phyloP scores from a whole-genome alignment of 2,888 invertebrate genomes.

The Drosophila dives region DNA sequence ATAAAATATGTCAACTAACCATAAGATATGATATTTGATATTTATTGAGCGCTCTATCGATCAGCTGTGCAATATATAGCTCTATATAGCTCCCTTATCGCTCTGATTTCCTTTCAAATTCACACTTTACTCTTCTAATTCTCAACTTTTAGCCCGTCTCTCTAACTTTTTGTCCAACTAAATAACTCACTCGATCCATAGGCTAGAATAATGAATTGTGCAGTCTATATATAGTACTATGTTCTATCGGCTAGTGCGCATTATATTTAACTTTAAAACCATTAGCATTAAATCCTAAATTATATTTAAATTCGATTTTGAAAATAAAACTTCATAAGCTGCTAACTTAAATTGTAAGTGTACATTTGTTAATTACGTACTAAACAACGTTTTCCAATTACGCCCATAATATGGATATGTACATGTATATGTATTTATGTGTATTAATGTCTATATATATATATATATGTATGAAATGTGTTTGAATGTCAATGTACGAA shows the following conservation, averaged over 20 bases:
- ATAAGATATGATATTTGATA: conserved; percentile 18
- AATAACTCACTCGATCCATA: conserved; percentile 46
- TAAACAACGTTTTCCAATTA: conserved; percentile 57
- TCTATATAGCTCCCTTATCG: not conserved
- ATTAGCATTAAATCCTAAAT: conserved; percentile 33
- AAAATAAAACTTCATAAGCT: conserved; percentile 42
- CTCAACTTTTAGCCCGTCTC: conserved; percentile 27
- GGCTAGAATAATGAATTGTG: conserved; percentile 81
- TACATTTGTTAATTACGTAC: conserved; percentile 75
- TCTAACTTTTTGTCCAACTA: conserved; percentile 42
- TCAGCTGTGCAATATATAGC: conserved; percentile 8
- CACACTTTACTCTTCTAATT: conserved; percentile 29
- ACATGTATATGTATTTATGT: conserved; percentile 46
- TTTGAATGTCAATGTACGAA: conserved; percentile 44
- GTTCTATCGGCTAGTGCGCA: conserved; percentile 38
- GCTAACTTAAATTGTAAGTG: conserved; percentile 70
- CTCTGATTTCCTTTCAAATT: conserved; percentile 13
- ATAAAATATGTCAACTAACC: conserved; percentile 48
- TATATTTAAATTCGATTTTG: conserved; percentile 40
- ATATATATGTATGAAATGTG: conserved; percentile 32
- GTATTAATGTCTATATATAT: conserved; percentile 58
- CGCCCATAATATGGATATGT: conserved; percentile 33
- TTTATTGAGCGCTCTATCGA: conserved; percentile 12
- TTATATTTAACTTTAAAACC: conserved; percentile 35
- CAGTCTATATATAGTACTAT: conserved; percentile 39